Percentiles rank a stretch among this genome's conserved stretches.
Evolutionary conservation across 2,797 vertebrate species (phyloP).

Genomic region (Borostomias antarcticus): DNA sequence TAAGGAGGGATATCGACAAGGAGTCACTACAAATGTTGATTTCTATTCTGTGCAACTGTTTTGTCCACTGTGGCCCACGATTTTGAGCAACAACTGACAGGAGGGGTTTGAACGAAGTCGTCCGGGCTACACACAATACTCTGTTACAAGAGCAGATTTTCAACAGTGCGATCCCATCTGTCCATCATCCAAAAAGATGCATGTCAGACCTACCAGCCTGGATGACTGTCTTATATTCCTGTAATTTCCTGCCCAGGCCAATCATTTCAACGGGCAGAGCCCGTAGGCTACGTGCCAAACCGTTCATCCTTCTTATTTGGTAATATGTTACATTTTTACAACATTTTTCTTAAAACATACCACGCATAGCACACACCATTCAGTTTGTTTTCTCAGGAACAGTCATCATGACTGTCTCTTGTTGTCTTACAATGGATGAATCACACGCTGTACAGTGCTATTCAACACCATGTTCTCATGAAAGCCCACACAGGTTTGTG

Average conservation of each 20-base stretch:
- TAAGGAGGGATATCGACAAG: not conserved
- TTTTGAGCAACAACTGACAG: not conserved
- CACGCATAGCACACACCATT: not conserved
- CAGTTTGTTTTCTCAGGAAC: not conserved
- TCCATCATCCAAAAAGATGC: conserved; percentile 16
- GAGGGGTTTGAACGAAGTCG: not conserved
- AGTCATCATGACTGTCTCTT: not conserved
- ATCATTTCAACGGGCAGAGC: conserved; percentile 8
- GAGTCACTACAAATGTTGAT: not conserved
- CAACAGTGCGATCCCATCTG: not conserved
- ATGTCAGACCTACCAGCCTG: conserved; percentile 16
- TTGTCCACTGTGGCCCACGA: not conserved
- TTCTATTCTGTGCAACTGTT: not conserved
- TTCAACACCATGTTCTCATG: too few relatives aligned
- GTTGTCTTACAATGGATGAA: not conserved
- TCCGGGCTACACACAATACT: not conserved
- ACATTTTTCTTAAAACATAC: not conserved
- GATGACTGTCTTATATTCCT: conserved; percentile 15
- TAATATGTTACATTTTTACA: not conserved
- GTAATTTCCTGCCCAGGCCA: conserved; percentile 20
- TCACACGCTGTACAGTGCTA: not conserved
- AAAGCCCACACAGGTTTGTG: not conserved
- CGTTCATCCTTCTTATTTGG: not conserved
- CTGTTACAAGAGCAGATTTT: conserved; percentile 21
- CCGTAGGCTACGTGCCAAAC: conserved; percentile 4